Evolutionary conservation across 2,888 invertebrate genomes (phyloP).

Genomic region (Acronicta alni): DNA sequence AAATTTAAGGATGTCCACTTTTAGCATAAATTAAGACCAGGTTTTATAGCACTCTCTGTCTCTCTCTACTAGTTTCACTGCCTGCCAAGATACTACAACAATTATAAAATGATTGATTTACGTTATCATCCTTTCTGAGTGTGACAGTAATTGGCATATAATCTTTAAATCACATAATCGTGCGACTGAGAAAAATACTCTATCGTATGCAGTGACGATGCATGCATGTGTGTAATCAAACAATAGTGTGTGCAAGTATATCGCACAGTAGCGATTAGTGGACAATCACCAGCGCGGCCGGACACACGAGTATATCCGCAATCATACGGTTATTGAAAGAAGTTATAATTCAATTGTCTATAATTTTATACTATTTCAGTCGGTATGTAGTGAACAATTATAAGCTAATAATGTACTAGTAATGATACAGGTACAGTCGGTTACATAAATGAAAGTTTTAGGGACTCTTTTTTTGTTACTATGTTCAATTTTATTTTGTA

Average conservation of each 20-base stretch:
- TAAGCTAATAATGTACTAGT: conserved; percentile 15
- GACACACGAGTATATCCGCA: conserved; percentile 42
- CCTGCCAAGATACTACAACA: too few species aligned
- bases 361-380: conserved; percentile 45
- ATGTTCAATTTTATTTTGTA: too few species aligned
- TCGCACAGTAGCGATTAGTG: conserved; percentile 33
- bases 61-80: too few species aligned
- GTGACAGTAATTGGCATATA: background rate
- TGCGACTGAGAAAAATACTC: conserved; percentile 18
- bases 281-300: conserved; percentile 30
- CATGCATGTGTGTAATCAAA: conserved; percentile 27
- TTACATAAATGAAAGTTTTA: background rate
- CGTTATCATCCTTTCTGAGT: background rate
- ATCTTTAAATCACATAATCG: conserved; percentile 20
- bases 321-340: conserved; percentile 56
- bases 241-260: conserved; percentile 23
- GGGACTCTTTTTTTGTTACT: too few species aligned
- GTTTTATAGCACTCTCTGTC: too few species aligned
- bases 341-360: conserved; percentile 61
- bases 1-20: too few species aligned
- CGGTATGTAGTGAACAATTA: conserved; percentile 34
- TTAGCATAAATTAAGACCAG: too few species aligned
- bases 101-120: background rate
- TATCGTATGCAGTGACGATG: conserved; percentile 38
- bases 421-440: conserved; percentile 16